Evolutionary conservation across 2,888 invertebrate species (phyloP), one percentile per base, ranked within the genome.

Genomic region (Andricus quercusramuli): DNA sequence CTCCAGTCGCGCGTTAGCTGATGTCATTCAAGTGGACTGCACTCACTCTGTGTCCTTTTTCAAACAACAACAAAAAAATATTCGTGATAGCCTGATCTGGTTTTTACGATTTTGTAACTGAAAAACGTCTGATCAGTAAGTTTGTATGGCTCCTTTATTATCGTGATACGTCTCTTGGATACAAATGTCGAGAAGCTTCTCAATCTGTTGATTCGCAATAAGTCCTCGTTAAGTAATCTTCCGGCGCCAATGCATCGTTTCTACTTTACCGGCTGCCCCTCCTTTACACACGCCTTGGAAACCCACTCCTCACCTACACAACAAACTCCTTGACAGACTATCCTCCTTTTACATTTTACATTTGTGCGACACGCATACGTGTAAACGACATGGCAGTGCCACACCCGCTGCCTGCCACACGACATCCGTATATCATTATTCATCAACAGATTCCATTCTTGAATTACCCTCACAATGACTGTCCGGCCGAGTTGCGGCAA

Each of bases 391-490:
- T 77, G 37, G 47, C 25, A 32, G 41, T 29, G 82, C 82, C 83
- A 82, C 86, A 83, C 85, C 84, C 84, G 84, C 78, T 78, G 67
- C 68, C 81, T 77, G 74, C 78, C 25, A 77, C 79, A 44, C 67
- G 44, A 76, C 51, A 62, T 79, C 77, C 76, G 80, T 76, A 76
- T 79, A 82, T 82, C 83, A 84, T 87, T 86, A 86, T 86, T 86
- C 85, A 84, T 83, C 81, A 82, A 86, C 84, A 82, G 82, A 84
- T 83, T 85, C 82, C 83, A 85, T 82, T 81, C 83, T 82, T 80
- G 66, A 67, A 44, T 76, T 70, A 25, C 22, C 59, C 29, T 77
- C 25, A 20, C 44, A n/a, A 41, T 11, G 32, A 20, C 11, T 37
- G 22, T 62, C 13, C 32, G n/a, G 17, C 44, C 17, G 17, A 44